These are phyloP conservation scores for Xiphophorus couchianus DNA, from an alignment of 2,113 vertebrate species.

Conservation along the genomic window DNA sequence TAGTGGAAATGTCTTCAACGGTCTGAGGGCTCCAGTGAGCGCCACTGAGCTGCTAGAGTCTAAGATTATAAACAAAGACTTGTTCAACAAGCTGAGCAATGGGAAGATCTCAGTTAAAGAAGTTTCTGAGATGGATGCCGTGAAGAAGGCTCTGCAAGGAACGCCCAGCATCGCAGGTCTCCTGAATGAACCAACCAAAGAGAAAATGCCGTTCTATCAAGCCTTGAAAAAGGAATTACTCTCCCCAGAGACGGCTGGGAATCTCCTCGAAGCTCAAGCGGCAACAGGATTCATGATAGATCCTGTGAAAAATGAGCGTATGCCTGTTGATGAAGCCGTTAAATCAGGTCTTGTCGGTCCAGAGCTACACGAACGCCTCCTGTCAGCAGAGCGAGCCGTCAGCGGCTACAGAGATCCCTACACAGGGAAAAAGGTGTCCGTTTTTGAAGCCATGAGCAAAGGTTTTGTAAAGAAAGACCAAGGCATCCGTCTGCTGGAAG, in stretches of 20 bases:
- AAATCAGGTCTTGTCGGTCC: constrained; percentile 89
- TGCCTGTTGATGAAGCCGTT: constrained; percentile 87
- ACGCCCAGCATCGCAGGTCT: constrained; percentile 84
- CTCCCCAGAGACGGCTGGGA: constrained; percentile 79
- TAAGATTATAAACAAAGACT: constrained; percentile 84
- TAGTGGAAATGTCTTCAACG: constrained; percentile 85
- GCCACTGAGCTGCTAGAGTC: constrained; percentile 88
- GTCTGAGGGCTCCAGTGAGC: constrained; percentile 86
- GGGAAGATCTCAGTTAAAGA: constrained; percentile 86
- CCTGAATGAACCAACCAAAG: constrained; percentile 84
- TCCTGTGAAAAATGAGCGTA: constrained; percentile 81
- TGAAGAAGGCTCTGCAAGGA: constrained; percentile 87
- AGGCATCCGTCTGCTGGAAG: constrained; percentile 87
- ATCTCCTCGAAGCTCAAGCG: constrained; percentile 92
- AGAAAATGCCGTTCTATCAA: constrained; percentile 88
- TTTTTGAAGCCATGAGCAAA: constrained; percentile 93
- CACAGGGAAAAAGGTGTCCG: constrained; percentile 86
- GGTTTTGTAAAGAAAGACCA: constrained; percentile 88
- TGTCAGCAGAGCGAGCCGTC: constrained; percentile 92
- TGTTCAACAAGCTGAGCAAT: constrained; percentile 88
- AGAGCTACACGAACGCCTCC: constrained; percentile 90
- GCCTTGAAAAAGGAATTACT: constrained; percentile 89
- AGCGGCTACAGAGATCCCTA: constrained; percentile 93
- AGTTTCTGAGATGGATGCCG: constrained; percentile 81
- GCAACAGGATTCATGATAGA: constrained; percentile 88